A percentile compares a stretch with the other conserved stretches of the same genome.
Conservation (phyloP, 30 jellyfish, hydroid and myxozoan species). For the Pelagia noctiluca region DNA sequence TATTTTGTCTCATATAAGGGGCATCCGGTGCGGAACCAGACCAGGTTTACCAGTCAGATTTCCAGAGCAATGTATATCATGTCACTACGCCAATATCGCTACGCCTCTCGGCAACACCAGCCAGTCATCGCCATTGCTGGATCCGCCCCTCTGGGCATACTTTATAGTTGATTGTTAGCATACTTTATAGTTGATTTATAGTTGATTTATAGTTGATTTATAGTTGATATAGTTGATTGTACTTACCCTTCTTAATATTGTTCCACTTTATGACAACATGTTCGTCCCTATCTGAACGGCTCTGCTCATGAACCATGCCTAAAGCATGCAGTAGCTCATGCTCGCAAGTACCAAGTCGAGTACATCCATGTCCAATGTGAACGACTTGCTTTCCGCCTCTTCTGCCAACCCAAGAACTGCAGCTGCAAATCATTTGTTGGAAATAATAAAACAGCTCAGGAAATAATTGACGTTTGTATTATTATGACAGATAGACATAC, state of each 20-base stretch:
- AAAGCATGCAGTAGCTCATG: slow-evolving; percentile 77
- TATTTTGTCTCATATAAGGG: no score
- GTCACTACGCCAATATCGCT: background rate
- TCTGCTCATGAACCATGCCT: slow-evolving; percentile 76
- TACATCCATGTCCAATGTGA: slow-evolving; percentile 80
- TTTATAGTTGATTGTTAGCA: background rate
- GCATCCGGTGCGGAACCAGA: no score
- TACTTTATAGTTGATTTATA: background rate
- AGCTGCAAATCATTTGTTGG: no score
- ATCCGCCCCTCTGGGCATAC: background rate
- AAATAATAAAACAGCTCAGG: no score
- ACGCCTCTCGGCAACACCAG: background rate
- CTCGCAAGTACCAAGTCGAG: slow-evolving; percentile 80
- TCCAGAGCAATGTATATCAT: no score
- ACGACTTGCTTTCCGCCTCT: slow-evolving; percentile 75
- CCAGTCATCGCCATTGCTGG: background rate
- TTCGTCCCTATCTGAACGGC: slow-evolving; percentile 74
- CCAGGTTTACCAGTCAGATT: no score
- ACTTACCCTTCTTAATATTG: slow-evolving; percentile 50
- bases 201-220: no score
- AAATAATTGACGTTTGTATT: no score
- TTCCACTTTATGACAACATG: slow-evolving; percentile 48
- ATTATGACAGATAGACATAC: no score
- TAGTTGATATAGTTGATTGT: background rate
- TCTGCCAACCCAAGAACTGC: slow-evolving; percentile 91